A percentile compares a stretch with the other conserved stretches of the same genome.
Conservation (phyloP, 37 sponge, comb jelly and placozoan genomes). For the Ephydatia muelleri region DNA sequence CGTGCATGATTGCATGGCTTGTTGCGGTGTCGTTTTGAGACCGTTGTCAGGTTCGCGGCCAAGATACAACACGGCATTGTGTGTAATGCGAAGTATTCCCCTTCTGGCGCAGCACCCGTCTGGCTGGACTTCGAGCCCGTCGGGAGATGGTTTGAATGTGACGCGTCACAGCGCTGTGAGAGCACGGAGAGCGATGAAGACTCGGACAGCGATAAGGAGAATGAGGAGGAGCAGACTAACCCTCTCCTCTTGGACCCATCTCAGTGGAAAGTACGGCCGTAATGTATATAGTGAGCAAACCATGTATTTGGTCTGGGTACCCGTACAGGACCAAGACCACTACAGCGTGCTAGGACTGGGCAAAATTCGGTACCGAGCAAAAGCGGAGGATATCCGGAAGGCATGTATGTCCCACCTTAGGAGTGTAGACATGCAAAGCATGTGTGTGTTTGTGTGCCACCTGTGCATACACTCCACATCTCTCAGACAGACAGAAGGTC, state of each 20-base stretch:
- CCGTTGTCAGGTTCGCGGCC: not conserved
- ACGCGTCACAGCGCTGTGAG: not conserved
- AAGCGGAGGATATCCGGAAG: conserved; percentile 85
- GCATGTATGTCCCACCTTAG: conserved; percentile 68
- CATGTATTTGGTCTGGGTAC: not conserved
- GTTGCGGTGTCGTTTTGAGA: not conserved
- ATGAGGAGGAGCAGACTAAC: conserved; percentile 26
- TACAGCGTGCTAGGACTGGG: conserved; percentile 88
- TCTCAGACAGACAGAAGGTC: conserved; percentile 75
- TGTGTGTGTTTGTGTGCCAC: not conserved
- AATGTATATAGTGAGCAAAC: not conserved
- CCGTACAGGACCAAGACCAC: conserved; percentile 89
- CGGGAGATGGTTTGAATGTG: conserved; percentile 25
- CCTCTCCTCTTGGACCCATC: conserved; percentile 63
- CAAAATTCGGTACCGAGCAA: conserved; percentile 68
- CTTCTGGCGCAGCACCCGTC: not conserved
- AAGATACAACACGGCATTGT: not conserved
- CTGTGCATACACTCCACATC: not conserved
- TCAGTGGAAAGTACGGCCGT: conserved; percentile 63
- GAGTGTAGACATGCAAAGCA: not conserved
- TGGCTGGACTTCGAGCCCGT: conserved; percentile 27
- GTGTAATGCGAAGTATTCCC: not conserved
- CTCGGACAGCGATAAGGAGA: conserved; percentile 2
- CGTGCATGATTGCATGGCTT: not conserved
- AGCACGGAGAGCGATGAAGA: not conserved